Percentiles rank a stretch among this genome's conserved stretches.
phyloP scores from a whole-genome alignment of 2,888 invertebrate species.

The Erynnis tages region DNA sequence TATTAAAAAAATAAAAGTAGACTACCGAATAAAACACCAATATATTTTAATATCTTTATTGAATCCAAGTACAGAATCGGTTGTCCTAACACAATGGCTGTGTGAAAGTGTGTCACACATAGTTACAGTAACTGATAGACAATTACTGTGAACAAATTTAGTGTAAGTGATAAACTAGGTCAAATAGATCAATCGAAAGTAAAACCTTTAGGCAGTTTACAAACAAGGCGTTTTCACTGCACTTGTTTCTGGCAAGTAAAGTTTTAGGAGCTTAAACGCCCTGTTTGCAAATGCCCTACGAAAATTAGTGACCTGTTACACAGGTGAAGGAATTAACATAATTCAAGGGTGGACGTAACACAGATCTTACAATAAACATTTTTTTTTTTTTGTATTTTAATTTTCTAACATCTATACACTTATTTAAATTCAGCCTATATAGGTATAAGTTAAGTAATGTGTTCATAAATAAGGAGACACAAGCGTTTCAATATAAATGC shows the following conservation, averaged over 20 bases:
- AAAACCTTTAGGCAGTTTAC: neutral
- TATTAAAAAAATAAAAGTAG: no score
- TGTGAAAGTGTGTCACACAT: neutral
- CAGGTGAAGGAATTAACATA: slow-evolving; percentile 1
- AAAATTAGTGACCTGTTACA: neutral
- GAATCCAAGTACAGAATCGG: slow-evolving; percentile 1
- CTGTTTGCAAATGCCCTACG: neutral
- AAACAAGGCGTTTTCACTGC: neutral
- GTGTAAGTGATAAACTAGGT: no score
- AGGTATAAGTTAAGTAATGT: neutral
- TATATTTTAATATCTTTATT: slow-evolving; percentile 3
- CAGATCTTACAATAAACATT: slow-evolving; percentile 1
- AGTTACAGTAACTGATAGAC: no score
- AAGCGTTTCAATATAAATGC: slow-evolving; percentile 7
- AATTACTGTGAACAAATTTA: no score
- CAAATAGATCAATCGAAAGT: no score
- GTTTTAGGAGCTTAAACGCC: neutral
- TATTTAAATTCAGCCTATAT: neutral
- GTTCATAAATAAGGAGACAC: neutral
- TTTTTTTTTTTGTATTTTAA: slow-evolving; percentile 9
- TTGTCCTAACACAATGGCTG: neutral
- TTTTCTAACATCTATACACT: slow-evolving; percentile 8
- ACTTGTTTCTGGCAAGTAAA: no score
- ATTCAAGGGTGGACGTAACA: neutral
- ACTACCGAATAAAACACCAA: slow-evolving; percentile 6